Evolutionary conservation across 2,797 vertebrate genomes (phyloP).

Genomic region (Anableps anableps): DNA sequence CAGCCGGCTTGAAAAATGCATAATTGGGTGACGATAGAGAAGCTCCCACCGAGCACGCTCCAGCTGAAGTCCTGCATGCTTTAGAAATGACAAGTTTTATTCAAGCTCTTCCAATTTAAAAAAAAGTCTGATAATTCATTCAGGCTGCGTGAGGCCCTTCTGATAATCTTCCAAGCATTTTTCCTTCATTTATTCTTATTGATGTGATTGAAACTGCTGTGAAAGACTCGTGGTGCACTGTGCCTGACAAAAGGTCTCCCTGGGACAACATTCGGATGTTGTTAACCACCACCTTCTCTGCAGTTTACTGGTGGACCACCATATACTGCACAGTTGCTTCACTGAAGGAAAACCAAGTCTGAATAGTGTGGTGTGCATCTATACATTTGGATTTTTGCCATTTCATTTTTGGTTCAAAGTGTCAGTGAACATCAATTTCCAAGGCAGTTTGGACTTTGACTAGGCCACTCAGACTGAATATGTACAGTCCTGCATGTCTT

Average conservation of each 20-base stretch:
- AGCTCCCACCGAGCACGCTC: constrained; percentile 11
- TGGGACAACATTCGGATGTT: background rate
- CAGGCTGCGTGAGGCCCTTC: background rate
- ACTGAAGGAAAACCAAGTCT: background rate
- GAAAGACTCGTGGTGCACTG: background rate
- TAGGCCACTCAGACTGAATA: background rate
- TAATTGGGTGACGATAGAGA: constrained; percentile 45
- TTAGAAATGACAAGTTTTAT: constrained; percentile 11
- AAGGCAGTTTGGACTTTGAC: background rate
- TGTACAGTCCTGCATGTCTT: too few relatives aligned
- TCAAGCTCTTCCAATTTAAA: background rate
- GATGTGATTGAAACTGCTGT: background rate
- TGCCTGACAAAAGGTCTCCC: background rate
- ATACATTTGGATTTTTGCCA: background rate
- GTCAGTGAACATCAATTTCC: background rate
- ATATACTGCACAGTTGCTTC: background rate
- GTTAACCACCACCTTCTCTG: background rate
- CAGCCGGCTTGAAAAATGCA: constrained; percentile 41
- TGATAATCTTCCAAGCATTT: background rate
- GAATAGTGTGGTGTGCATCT: background rate
- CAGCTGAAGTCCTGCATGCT: background rate
- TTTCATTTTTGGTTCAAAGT: background rate
- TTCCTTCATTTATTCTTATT: background rate
- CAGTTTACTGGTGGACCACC: too few relatives aligned
- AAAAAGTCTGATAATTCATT: background rate